Evolutionary conservation across 2,888 invertebrate genomes (phyloP).

Genomic region (Zygothrica quintamaculata): DNA sequence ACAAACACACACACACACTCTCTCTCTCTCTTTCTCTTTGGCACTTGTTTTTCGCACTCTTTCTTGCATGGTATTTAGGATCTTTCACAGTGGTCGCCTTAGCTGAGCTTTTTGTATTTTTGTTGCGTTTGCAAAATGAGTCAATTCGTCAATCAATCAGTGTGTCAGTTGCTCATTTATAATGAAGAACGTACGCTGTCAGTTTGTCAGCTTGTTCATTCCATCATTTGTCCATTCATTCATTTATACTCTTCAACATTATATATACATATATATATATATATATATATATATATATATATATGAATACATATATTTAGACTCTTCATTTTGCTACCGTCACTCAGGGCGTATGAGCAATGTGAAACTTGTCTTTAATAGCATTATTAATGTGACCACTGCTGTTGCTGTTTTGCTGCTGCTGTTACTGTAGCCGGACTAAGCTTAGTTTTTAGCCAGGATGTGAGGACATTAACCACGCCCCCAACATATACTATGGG

Average conservation of each 20-base stretch:
- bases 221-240: slow-evolving; percentile 44
- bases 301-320: neutral
- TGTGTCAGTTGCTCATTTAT: slow-evolving; percentile 78
- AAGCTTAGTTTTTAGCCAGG: slow-evolving; percentile 23
- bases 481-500: slow-evolving; percentile 1
- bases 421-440: slow-evolving; percentile 5
- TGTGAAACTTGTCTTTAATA: slow-evolving; percentile 53
- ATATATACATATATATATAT: too few relatives aligned
- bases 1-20: too few relatives aligned
- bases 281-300: too few relatives aligned
- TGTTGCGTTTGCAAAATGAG: slow-evolving; percentile 56
- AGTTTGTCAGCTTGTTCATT: slow-evolving; percentile 37
- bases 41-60: neutral
- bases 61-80: too few relatives aligned
- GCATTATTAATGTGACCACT: slow-evolving; percentile 68
- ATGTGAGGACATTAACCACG: slow-evolving; percentile 26
- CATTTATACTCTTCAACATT: slow-evolving; percentile 15
- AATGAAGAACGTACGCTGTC: slow-evolving; percentile 47
- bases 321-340: slow-evolving; percentile 50
- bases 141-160: slow-evolving; percentile 80
- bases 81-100: too few relatives aligned
- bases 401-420: slow-evolving; percentile 17
- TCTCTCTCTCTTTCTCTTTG: neutral
- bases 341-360: slow-evolving; percentile 69
- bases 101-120: too few relatives aligned